Evolutionary conservation across 2,113 vertebrate species (phyloP), one percentile per base, ranked within the genome.

Genomic region (Epinephelus cyanopodus): DNA sequence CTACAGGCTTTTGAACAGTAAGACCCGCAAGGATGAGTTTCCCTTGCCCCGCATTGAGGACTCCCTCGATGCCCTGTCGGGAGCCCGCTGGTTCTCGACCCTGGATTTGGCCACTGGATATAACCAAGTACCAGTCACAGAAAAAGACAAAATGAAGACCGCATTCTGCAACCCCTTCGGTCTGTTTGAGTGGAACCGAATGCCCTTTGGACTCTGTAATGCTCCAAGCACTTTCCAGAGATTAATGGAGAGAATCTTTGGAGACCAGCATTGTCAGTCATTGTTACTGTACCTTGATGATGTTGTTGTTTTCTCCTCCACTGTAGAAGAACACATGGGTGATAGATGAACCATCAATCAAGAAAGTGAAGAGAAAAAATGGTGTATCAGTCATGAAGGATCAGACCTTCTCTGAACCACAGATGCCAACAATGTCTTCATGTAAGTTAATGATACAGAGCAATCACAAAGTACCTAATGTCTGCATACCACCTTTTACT

Each of bases 221-320:
- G 27, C 66, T 37, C 54, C 39, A 39, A 53, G 27, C 0, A 63
- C 72, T 14, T 52, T 75, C 48, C 73, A 75, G 2, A 63, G 47
- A 25, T 21, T 68, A 1, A 33, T 68, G 66, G 23, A 68, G 5
- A 27, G 66, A 25, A 50, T 68, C 4, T 75, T 65, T 25, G 58
- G 80, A 3, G 77, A 61, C 1, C 56, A 81, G n/a, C 81, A 72
- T 1, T 64, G 66, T 39, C 57, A 75, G 1, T 65, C 79, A 0
- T 18, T 79, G 11, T 11, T 77, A 5, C 18, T 81, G 6, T 82
- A 86, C 1, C 17, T 82, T 21, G 67, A 83, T 52, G 67, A 73
- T 17, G 15, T 72, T 13, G 19, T 83, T 12, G 19, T 83, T 12
- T 84, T 84, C 6, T 79, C 74, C 13, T 15, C 65, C 2, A 53